phyloP scores from a whole-genome alignment of 1,140 invertebrate genomes.

The Lasioglossum albipes region DNA sequence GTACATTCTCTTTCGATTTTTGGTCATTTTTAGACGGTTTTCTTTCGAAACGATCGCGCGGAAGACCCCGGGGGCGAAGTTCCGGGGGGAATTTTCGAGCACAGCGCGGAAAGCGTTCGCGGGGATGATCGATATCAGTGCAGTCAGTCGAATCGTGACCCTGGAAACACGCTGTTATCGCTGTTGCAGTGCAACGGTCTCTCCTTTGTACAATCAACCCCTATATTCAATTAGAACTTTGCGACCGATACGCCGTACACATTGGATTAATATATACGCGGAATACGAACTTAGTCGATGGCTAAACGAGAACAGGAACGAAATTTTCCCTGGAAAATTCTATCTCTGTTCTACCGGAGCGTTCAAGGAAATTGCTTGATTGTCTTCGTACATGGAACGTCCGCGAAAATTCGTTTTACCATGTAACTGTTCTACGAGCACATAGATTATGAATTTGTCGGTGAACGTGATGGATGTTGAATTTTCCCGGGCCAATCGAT shows the following conservation, averaged over 20 bases:
- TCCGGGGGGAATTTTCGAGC: background rate
- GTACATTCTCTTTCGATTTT: no score
- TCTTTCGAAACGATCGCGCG: no score
- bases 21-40: no score
- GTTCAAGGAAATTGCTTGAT: background rate
- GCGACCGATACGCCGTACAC: conserved; percentile 20
- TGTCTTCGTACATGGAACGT: no score
- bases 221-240: conserved; percentile 39
- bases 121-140: conserved; percentile 35
- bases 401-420: no score
- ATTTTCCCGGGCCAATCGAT: no score
- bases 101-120: background rate
- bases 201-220: conserved; percentile 44
- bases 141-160: conserved; percentile 35
- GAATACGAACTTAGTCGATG: background rate
- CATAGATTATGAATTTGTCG: no score
- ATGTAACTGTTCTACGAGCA: no score
- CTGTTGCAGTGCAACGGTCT: conserved; percentile 25
- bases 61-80: no score
- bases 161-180: conserved; percentile 31
- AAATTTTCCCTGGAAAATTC: background rate
- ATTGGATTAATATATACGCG: conserved; percentile 8
- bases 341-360: background rate
- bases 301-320: background rate
- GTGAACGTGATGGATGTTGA: no score